These are phyloP conservation scores for Aphelocoma coerulescens DNA, from an alignment of 2,113 vertebrate species.

Conservation along the genomic window DNA sequence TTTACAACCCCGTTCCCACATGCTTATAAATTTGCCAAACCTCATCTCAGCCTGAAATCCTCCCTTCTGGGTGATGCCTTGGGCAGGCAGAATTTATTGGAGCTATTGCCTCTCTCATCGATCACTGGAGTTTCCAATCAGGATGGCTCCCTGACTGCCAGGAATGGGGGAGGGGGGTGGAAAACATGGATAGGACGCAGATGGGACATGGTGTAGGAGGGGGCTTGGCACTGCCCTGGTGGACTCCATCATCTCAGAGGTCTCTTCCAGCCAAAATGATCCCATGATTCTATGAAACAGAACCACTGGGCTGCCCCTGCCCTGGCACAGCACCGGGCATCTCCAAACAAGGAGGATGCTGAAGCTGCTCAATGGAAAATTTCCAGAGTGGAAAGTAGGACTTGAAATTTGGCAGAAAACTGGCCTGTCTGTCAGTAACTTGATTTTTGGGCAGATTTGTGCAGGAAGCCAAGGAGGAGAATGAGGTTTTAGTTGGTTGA, in stretches of 20 bases:
- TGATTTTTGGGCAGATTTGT: not conserved
- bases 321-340: fast-evolving
- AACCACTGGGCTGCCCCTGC: not conserved
- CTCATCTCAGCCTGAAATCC: not conserved
- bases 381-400: not conserved
- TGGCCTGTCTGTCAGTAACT: not conserved
- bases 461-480: not conserved
- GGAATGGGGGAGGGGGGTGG: fast-evolving
- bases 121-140: not conserved
- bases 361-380: not conserved
- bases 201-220: not conserved
- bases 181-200: fast-evolving
- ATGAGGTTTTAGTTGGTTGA: not conserved
- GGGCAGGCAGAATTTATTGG: not conserved
- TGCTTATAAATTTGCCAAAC: not conserved
- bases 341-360: not conserved
- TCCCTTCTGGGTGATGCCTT: not conserved
- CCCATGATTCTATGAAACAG: not conserved
- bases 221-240: not conserved
- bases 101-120: not conserved
- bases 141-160: fast-evolving
- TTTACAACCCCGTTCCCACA: not conserved
- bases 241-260: not conserved
- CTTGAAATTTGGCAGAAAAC: not conserved
- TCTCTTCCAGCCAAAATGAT: not conserved